A percentile compares a stretch with the other conserved stretches of the same genome.
Conservation (phyloP, 2,113 vertebrate species). For the Onychostruthus taczanowskii region DNA sequence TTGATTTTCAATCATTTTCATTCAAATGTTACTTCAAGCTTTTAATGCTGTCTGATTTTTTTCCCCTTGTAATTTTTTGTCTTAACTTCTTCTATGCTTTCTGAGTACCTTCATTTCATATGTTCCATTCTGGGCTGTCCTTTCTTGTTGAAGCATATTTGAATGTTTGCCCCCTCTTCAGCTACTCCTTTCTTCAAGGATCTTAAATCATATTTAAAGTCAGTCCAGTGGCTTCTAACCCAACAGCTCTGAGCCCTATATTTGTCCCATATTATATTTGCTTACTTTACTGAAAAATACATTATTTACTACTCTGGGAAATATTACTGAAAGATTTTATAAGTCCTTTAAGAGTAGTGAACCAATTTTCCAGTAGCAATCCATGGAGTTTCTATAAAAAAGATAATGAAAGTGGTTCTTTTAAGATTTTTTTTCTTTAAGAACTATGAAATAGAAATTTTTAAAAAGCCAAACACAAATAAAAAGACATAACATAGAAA, state of each 20-base stretch:
- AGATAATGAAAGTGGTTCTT: not conserved
- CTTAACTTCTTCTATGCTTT: not conserved
- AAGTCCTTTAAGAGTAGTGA: not conserved
- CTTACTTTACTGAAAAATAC: conserved; percentile 1
- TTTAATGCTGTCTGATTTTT: not conserved
- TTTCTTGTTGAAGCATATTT: not conserved
- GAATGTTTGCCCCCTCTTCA: not conserved
- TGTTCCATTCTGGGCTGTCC: not conserved
- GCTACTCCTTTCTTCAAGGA: not conserved
- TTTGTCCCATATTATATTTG: not conserved
- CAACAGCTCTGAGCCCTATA: not conserved
- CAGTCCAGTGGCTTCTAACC: not conserved
- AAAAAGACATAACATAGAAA: not conserved
- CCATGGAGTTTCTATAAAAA: not conserved
- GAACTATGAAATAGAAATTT: not conserved
- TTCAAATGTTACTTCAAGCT: not conserved
- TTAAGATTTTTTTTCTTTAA: not conserved
- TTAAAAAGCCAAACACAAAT: not conserved
- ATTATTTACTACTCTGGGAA: not conserved
- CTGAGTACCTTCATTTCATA: not conserved
- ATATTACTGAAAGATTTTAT: not conserved
- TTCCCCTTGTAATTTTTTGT: not conserved
- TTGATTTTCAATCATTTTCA: not conserved
- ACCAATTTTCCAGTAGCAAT: conserved; percentile 6
- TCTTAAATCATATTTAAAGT: not conserved